Percentiles rank a stretch among this genome's conserved stretches.
Evolutionary conservation across 2,113 vertebrate genomes (phyloP).

Genomic region (Chaetodon trifascialis): DNA sequence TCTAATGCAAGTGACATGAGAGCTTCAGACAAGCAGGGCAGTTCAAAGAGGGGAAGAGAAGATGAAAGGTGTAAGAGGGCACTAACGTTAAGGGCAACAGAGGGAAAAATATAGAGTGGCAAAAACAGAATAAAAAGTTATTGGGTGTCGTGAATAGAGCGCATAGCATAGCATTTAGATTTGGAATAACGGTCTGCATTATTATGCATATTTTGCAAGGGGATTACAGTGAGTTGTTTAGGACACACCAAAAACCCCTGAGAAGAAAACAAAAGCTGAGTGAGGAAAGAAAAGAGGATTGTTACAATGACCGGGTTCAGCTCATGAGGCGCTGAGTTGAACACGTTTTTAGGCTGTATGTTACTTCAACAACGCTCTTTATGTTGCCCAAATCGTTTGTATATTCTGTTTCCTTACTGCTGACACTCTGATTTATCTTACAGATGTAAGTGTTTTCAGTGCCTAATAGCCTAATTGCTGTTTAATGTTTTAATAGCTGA

Average conservation of each 20-base stretch:
- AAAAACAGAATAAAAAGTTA: constrained; percentile 24
- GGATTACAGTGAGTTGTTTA: constrained; percentile 71
- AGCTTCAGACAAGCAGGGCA: constrained; percentile 44
- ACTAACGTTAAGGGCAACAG: constrained; percentile 1
- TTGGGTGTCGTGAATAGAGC: constrained; percentile 18
- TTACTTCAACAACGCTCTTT: neutral
- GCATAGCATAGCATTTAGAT: constrained; percentile 2
- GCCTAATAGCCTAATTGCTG: too few species aligned
- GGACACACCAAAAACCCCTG: constrained; percentile 49
- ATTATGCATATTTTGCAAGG: constrained; percentile 63
- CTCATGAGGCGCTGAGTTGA: constrained; percentile 24
- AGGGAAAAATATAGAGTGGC: constrained; percentile 18
- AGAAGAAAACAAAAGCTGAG: constrained; percentile 58
- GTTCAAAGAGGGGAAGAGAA: constrained; percentile 11
- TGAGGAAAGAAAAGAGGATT: constrained; percentile 70
- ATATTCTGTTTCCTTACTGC: neutral
- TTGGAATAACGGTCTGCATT: constrained; percentile 31
- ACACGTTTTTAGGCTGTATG: constrained; percentile 9
- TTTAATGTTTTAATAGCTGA: too few species aligned
- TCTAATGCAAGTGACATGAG: constrained; percentile 56
- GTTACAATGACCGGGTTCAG: constrained; percentile 54
- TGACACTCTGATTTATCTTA: neutral
- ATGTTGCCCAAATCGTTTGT: neutral
- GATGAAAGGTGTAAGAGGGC: constrained; percentile 14
- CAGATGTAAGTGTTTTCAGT: neutral